Base-by-base conservation (phyloP, 2,113 vertebrate genomes). In the Pungitius pungitius region DNA sequence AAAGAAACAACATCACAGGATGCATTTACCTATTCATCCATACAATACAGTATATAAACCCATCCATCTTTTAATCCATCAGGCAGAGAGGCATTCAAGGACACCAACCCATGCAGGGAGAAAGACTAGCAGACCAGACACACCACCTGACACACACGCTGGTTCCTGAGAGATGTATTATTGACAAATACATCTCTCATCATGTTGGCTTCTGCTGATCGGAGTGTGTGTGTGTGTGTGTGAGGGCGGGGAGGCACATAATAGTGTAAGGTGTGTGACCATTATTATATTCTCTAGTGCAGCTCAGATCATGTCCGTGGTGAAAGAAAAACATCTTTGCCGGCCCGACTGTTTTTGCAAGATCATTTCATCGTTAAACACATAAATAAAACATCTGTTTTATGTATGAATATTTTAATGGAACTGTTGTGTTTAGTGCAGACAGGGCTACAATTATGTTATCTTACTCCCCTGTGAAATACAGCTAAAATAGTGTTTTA, bases 131-230 rank as follows among this genome's bases (percentile, higher is more conserved):
- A n/a, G 68, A 33, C n/a, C 54, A 51, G 58, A 73, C 40, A 63
- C 45, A 27, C 18, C 57, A 22, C 26, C 69, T 59, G 72, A 71
- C 76, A 70, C 47, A 5, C 37, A 62, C 54, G 71, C 64, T 61
- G 60, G 40, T 45, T 40, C 57, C 37, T 26, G 27, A 71, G 67
- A 70, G 69, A 82, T 84, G 69, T 66, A 30, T 66, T 85, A 69
- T 80, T 78, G 80, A 77, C 83, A 72, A 65, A 73, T 26, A 40
- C 69, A 70, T 75, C 43, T 70, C 58, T 87, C 54, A 77, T 77
- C 70, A 60, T 51, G 47, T 9, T 9, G 33, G 58, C 49, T 69
- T 45, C 40, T 3, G 35, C 60, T 75, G 33, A 63, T 55, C 60
- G 20, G 22, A 33, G 33, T 22, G 11, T 33, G 39, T 56, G 39